Conservation (phyloP, 2,888 invertebrate genomes). For the Salticus scenicus region DNA sequence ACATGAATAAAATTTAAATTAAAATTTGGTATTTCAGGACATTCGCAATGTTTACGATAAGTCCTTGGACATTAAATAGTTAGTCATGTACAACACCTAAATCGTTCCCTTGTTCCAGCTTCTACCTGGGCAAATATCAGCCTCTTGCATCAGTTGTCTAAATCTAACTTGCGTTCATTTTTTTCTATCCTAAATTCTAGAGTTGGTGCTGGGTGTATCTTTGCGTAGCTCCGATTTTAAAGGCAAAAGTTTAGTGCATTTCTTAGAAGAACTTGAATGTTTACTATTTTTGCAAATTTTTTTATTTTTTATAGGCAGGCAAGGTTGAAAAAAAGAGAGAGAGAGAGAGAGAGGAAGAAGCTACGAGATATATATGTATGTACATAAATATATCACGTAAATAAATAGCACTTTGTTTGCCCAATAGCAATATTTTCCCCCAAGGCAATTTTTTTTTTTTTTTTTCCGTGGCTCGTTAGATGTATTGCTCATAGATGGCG, state of each 20-base stretch:
- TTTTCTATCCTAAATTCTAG: conserved; percentile 4
- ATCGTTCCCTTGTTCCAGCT: neutral
- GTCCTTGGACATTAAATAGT: too few relatives aligned
- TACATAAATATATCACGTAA: conserved; percentile 67
- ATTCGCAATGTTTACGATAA: too few relatives aligned
- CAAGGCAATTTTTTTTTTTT: conserved; percentile 26
- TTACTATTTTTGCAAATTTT: conserved; percentile 5
- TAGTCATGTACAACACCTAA: too few relatives aligned
- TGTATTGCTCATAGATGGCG: conserved; percentile 69
- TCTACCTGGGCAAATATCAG: neutral
- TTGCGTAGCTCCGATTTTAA: conserved; percentile 46
- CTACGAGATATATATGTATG: conserved; percentile 48
- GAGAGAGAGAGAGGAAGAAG: conserved; percentile 18
- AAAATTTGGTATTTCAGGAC: too few relatives aligned
- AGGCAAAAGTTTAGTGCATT: conserved; percentile 51
- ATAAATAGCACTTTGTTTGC: conserved; percentile 63
- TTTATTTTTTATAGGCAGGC: neutral
- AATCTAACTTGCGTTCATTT: neutral
- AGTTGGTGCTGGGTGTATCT: neutral
- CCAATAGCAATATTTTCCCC: conserved; percentile 44
- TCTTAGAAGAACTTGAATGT: conserved; percentile 22
- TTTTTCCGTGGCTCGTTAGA: conserved; percentile 46
- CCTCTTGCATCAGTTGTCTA: neutral
- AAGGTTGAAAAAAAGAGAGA: conserved; percentile 2
- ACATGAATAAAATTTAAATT: too few relatives aligned